Conservation (phyloP, 2,888 invertebrate species). For the Rotaria socialis region DNA sequence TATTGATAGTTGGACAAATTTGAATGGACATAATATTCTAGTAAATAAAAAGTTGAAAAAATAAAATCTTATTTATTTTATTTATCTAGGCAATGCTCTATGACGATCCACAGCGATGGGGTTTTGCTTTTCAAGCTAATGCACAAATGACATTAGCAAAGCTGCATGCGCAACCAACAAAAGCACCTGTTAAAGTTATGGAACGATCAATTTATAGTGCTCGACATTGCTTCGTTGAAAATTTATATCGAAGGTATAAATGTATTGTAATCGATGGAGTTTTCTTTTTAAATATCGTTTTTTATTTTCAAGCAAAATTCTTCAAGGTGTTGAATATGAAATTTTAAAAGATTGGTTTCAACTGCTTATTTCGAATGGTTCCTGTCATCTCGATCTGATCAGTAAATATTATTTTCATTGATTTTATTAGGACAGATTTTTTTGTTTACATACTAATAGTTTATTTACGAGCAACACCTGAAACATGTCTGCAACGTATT, state of each 20-base stretch:
- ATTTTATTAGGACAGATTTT: neutral
- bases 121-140: slow-evolving; percentile 81
- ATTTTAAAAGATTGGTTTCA: slow-evolving; percentile 81
- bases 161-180: slow-evolving; percentile 64
- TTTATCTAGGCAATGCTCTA: slow-evolving; percentile 72
- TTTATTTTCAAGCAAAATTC: slow-evolving; percentile 63
- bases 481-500: slow-evolving; percentile 70
- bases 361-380: slow-evolving; percentile 71
- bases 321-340: slow-evolving; percentile 73
- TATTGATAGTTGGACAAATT: slow-evolving; percentile 50
- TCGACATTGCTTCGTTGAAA: slow-evolving; percentile 76
- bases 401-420: slow-evolving; percentile 52
- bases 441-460: neutral
- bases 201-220: slow-evolving; percentile 83
- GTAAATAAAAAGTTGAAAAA: slow-evolving; percentile 31
- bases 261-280: neutral
- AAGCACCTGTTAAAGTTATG: slow-evolving; percentile 73
- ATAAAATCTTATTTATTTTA: neutral
- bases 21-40: slow-evolving; percentile 50
- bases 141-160: slow-evolving; percentile 83
- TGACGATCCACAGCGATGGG: slow-evolving; percentile 75
- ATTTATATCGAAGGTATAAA: slow-evolving; percentile 57
- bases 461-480: slow-evolving; percentile 70
- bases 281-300: neutral
- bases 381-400: slow-evolving; percentile 77